These are phyloP conservation scores for Acanthisitta chloris DNA, from an alignment of 2,113 vertebrate genomes.

Conservation along the genomic window DNA sequence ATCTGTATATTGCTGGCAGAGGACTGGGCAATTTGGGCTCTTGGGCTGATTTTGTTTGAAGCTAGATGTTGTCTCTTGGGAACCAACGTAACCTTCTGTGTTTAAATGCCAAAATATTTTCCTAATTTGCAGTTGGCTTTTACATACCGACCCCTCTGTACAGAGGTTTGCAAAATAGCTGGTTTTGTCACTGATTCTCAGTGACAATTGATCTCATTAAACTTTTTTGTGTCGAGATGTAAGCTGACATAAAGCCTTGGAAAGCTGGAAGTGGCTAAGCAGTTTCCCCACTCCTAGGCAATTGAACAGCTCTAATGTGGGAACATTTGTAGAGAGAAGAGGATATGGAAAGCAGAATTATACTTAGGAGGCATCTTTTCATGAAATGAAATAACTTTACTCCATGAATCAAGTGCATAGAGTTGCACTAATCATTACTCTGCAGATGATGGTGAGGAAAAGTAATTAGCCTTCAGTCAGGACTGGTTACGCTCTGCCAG, in stretches of 20 bases:
- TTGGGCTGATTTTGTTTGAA: not conserved
- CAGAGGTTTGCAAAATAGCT: not conserved
- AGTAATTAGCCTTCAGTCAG: not conserved
- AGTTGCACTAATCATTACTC: not conserved
- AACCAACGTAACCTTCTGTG: not conserved
- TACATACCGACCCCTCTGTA: not conserved
- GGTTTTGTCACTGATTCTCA: not conserved
- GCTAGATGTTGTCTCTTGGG: not conserved
- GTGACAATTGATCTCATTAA: not conserved
- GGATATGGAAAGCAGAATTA: not conserved
- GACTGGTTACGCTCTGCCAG: fast-evolving
- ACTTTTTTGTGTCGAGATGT: not conserved
- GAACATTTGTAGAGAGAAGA: not conserved
- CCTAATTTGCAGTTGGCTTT: not conserved
- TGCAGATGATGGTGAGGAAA: not conserved
- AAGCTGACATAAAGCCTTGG: not conserved
- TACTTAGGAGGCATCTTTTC: not conserved
- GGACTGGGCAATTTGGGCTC: not conserved
- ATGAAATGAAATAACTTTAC: not conserved
- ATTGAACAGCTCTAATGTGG: not conserved
- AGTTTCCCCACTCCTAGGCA: not conserved
- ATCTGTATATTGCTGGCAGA: not conserved
- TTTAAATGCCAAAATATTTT: not conserved
- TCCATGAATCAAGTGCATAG: not conserved
- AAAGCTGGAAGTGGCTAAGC: not conserved